These are phyloP conservation scores for Phortica variegata DNA, from an alignment of 1,140 invertebrate species.

Conservation along the genomic window DNA sequence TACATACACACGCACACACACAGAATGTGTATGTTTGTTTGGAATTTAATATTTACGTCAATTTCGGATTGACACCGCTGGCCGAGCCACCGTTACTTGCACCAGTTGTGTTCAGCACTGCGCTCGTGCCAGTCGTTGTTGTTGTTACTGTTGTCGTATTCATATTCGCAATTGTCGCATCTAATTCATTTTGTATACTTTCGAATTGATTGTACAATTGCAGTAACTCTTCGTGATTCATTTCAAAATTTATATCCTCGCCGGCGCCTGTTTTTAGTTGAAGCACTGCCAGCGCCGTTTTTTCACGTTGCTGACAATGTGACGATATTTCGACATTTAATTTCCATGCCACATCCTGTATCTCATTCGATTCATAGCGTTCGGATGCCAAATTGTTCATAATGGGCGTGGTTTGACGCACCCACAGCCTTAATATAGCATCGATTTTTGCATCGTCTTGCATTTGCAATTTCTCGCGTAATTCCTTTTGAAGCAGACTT, in stretches of 20 bases:
- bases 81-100: too few species aligned
- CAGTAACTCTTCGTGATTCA: constrained; percentile 47
- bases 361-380: constrained; percentile 51
- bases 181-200: constrained; percentile 45
- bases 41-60: too few species aligned
- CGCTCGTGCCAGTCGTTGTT: too few species aligned
- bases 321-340: constrained; percentile 52
- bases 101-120: too few species aligned
- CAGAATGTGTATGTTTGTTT: too few species aligned
- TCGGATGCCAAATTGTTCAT: constrained; percentile 49
- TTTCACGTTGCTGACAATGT: constrained; percentile 52
- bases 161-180: constrained; percentile 41
- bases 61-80: too few species aligned
- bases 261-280: constrained; percentile 47
- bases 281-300: constrained; percentile 40
- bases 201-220: constrained; percentile 55
- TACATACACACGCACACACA: too few species aligned
- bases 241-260: constrained; percentile 51
- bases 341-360: constrained; percentile 53
- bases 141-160: constrained; percentile 6
- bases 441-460: constrained; percentile 55
- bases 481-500: constrained; percentile 41
- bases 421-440: constrained; percentile 51
- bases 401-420: constrained; percentile 48
- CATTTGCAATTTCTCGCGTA: constrained; percentile 50